A percentile compares a stretch with the other conserved stretches of the same genome.
Evolutionary conservation across 1,140 invertebrate species (phyloP).

Genomic region (Calycopis cecrops): DNA sequence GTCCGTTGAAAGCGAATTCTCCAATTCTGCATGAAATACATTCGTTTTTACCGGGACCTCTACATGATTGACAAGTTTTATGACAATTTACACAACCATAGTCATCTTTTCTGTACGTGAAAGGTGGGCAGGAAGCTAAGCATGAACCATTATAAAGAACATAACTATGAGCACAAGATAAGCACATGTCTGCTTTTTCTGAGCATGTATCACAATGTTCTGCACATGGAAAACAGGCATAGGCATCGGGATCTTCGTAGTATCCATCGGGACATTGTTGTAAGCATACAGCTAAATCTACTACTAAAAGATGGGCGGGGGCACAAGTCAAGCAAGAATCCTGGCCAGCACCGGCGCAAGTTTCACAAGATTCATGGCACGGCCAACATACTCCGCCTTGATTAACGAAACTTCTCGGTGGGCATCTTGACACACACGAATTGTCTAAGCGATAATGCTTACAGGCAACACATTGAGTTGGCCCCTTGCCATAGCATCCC

Average conservation of each 20-base stretch:
- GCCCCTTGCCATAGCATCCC: conserved; percentile 87
- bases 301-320: conserved; percentile 83
- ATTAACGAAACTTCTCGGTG: conserved; percentile 85
- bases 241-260: conserved; percentile 82
- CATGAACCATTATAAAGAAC: conserved; percentile 87
- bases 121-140: conserved; percentile 84
- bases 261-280: conserved; percentile 90
- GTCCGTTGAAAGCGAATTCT: conserved; percentile 79
- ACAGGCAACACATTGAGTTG: conserved; percentile 86
- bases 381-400: conserved; percentile 85
- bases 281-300: conserved; percentile 85
- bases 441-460: conserved; percentile 86
- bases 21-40: conserved; percentile 86
- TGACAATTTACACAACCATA: conserved; percentile 85
- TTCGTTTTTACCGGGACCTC: conserved; percentile 82
- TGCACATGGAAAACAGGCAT: conserved; percentile 85
- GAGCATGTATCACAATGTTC: conserved; percentile 86
- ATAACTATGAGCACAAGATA: conserved; percentile 86
- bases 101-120: conserved; percentile 88
- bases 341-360: conserved; percentile 87
- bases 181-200: conserved; percentile 86
- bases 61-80: conserved; percentile 87
- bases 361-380: conserved; percentile 89
- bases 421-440: conserved; percentile 86
- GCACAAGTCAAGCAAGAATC: conserved; percentile 87